phyloP scores from a whole-genome alignment of 2,888 invertebrate species.

The Aphidius colemani region DNA sequence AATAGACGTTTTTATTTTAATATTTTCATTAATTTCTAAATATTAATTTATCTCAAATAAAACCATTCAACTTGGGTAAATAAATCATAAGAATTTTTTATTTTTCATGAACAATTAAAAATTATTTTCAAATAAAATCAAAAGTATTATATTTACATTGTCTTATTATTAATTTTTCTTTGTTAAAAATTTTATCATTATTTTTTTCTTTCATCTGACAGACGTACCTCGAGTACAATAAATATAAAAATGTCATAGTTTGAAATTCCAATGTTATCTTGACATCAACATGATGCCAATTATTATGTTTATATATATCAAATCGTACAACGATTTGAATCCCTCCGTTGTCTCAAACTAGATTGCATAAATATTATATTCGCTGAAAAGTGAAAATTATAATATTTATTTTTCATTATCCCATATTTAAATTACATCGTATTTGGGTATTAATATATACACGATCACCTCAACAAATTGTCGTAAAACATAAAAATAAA shows the following conservation, averaged over 20 bases:
- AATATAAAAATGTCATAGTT: no score
- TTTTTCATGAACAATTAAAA: conserved; percentile 5
- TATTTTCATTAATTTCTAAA: conserved; percentile 13
- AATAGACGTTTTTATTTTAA: conserved; percentile 24
- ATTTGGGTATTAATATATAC: no score
- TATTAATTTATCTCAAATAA: no score
- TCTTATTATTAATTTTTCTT: neutral
- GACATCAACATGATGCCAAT: neutral
- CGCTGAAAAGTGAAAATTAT: no score
- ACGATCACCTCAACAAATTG: no score
- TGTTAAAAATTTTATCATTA: neutral
- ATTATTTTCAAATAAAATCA: conserved; percentile 15
- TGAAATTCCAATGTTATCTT: neutral
- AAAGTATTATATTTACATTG: conserved; percentile 10
- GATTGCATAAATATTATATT: no score
- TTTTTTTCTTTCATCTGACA: neutral
- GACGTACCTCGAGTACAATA: no score
- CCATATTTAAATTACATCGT: no score
- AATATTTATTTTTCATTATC: no score
- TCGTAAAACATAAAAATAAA: no score
- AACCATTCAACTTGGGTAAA: neutral
- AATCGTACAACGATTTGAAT: conserved; percentile 14
- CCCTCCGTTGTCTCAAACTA: conserved; percentile 22
- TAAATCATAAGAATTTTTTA: conserved; percentile 6
- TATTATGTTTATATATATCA: conserved; percentile 5